Base-by-base conservation (phyloP, 2,113 vertebrate species). In the cattle (Bos taurus) region DNA sequence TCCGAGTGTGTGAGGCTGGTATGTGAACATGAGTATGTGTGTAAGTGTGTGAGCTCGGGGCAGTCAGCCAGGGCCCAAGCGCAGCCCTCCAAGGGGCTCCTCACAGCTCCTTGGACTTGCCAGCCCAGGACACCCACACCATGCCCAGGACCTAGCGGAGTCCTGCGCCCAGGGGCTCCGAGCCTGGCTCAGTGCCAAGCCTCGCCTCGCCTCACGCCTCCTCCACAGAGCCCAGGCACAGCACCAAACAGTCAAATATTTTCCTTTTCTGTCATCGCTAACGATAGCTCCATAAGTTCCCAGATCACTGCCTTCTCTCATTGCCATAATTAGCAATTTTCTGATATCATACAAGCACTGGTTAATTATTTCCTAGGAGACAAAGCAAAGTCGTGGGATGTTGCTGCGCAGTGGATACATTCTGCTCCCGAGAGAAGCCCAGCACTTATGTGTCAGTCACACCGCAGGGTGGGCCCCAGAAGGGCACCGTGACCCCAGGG, bases 331-430 rank as follows among this genome's bases (percentile, higher is more conserved):
- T 97, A 97, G 89, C 93, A 82, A 57, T 97, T 95, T 97, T 88
- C 98, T 91, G 94, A 46, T 94, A 91, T 93, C 93, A 62, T 60
- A 84, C 80, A n/a, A 96, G 91, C 86, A 40, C 71, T 9, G 33
- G 86, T 67, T 95, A 93, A 97, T 98, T 96, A 94, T 92, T 97
- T 91, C 97, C 91, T 95, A 1, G 1, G 94, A 93, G 94, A 97
- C 93, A 95, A 87, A 87, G 89, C 81, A 40, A 64, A 81, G 59
- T 59, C 57, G 7, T 2, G 25, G 87, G 93, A 84, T 15, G 86
- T 30, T 7, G 6, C 46, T 19, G 28, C 48, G 23, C n/a, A 60
- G 40, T 5, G 23, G 82, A 33, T 28, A 13, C 36, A 30, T 28
- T 62, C 62, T 12, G 30, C 30, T 91, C 86, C 21, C 5, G 88